Percentiles rank a stretch among this genome's conserved stretches.
phyloP scores from a whole-genome alignment of 1,140 invertebrate genomes.

The Patella vulgata region DNA sequence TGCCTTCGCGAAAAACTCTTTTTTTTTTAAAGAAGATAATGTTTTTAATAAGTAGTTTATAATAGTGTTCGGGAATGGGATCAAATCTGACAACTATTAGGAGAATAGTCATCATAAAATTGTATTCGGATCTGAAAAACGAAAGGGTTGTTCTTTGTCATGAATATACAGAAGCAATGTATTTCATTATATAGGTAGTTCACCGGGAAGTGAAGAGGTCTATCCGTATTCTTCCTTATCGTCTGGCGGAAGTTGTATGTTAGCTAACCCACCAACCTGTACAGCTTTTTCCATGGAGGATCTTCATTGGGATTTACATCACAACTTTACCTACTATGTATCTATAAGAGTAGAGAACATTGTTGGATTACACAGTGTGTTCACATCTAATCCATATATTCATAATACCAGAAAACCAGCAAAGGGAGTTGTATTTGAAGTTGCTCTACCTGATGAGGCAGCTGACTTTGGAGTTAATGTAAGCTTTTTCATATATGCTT shows the following conservation, averaged over 20 bases:
- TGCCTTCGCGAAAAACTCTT: no score
- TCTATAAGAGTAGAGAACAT: slow-evolving; percentile 29
- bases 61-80: no score
- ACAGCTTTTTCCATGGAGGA: slow-evolving; percentile 8
- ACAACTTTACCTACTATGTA: slow-evolving; percentile 24
- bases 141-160: no score
- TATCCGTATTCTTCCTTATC: slow-evolving; percentile 9
- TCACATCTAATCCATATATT: slow-evolving; percentile 17
- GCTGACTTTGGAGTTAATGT: no score
- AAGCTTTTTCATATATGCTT: no score
- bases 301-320: slow-evolving; percentile 29
- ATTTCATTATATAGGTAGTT: no score
- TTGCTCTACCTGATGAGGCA: slow-evolving; percentile 3
- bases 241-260: slow-evolving; percentile 17
- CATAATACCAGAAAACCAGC: slow-evolving; percentile 27
- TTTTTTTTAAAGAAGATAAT: no score
- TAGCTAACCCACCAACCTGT: slow-evolving; percentile 16
- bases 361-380: slow-evolving; percentile 14
- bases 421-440: slow-evolving; percentile 28
- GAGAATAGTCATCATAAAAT: no score
- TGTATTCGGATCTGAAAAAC: no score
- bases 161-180: no score
- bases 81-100: no score
- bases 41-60: no score
- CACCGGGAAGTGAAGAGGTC: background rate